Base-by-base conservation (phyloP, 2,113 vertebrate species). In the Stigmatopora argus region DNA sequence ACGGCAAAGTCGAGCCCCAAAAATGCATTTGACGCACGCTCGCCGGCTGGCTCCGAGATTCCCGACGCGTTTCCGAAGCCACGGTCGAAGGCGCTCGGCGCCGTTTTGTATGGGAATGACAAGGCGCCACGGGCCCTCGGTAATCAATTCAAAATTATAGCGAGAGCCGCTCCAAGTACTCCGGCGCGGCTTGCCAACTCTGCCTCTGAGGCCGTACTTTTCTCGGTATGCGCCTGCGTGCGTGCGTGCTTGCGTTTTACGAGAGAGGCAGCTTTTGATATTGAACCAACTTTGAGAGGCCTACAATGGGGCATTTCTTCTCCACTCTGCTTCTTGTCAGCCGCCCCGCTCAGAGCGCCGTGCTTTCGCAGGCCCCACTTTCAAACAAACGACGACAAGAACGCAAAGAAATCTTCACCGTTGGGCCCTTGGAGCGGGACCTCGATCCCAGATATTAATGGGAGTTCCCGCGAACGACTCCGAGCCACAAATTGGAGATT, bases 131-230 rank as follows among this genome's bases (percentile, higher is more conserved):
- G 65, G 79, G 75, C 78, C 80, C 79, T 73, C 59, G 67, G 85
- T 78, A 88, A 84, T 88, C 85, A 88, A 84, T 71, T 87, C 78
- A 78, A 87, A 88, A 88, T 88, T 88, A 87, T 79, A 87, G 79
- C 79, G 81, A 80, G 72, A 75, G 80, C 81, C 64, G 75, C 76
- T 87, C 82, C 83, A 86, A 86, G 82, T 83, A 80, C 70, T 79
- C 7, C 23, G 61, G 63, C 17, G 41, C 69, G 48, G 69, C 65
- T 64, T 83, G 84, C 85, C 85, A 87, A 66, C 70, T 85, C 73
- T 80, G 78, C 86, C 71, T 85, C 72, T 83, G 79, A 87, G 82
- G 79, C 81, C 77, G 64, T 71, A 66, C 68, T 80, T 64, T 61
- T 73, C 68, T 68, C 53, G 46, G 41, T 71, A 73, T 71, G 65